Evolutionary conservation across 1,140 invertebrate genomes (phyloP).

Genomic region (Brachionus manjavacas): DNA sequence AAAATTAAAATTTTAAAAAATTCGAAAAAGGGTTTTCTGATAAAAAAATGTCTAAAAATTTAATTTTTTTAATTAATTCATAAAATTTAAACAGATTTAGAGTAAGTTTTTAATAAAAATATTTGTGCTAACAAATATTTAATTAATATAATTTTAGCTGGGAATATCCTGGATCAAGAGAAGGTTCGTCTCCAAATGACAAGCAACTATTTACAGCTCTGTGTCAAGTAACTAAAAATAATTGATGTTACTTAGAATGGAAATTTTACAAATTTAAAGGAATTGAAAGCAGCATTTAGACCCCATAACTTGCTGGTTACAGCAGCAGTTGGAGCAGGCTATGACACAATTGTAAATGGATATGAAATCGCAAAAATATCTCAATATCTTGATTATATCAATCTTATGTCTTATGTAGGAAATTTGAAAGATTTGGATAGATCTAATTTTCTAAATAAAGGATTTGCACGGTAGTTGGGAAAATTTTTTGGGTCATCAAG

Average conservation of each 20-base stretch:
- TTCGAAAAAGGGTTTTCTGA: too few relatives aligned
- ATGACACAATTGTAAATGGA: conserved; percentile 53
- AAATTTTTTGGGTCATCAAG: conserved; percentile 9
- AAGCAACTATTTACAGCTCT: conserved; percentile 65
- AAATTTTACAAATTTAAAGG: too few relatives aligned
- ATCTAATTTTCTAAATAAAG: neutral
- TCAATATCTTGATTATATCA: conserved; percentile 82
- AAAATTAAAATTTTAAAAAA: too few relatives aligned
- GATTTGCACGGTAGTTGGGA: conserved; percentile 42
- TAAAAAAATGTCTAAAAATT: neutral
- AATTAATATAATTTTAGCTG: conserved; percentile 73
- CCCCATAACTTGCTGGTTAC: conserved; percentile 44
- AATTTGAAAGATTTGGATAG: too few relatives aligned
- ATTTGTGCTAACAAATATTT: neutral
- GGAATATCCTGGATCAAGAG: conserved; percentile 63
- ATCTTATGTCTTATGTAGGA: conserved; percentile 75
- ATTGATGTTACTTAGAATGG: too few relatives aligned
- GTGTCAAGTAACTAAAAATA: conserved; percentile 17
- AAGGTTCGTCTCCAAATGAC: conserved; percentile 45
- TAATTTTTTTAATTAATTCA: conserved; percentile 41
- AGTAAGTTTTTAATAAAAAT: conserved; percentile 46
- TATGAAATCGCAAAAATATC: conserved; percentile 72
- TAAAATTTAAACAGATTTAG: conserved; percentile 56
- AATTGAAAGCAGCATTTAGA: conserved; percentile 44
- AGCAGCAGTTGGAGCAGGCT: conserved; percentile 46